Evolutionary conservation across 2,113 vertebrate genomes (phyloP).

Genomic region (Trematomus loennbergii): DNA sequence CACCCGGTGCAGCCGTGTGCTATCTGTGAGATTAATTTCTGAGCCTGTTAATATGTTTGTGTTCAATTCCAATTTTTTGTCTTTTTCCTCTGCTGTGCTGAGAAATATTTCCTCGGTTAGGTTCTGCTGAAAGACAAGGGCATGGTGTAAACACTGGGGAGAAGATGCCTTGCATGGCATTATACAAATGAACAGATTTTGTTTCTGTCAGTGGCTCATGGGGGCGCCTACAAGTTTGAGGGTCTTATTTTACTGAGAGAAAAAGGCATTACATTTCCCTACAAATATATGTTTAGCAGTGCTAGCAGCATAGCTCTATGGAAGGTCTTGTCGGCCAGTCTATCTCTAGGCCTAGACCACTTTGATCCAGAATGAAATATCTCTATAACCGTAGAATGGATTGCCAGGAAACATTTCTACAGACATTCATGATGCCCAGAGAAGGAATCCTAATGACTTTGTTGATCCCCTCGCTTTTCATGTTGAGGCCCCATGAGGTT

Average conservation of each 20-base stretch:
- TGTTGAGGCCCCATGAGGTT: neutral
- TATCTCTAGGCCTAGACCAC: no score
- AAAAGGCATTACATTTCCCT: conserved; percentile 1
- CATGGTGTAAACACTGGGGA: conserved; percentile 47
- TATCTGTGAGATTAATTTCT: conserved; percentile 70
- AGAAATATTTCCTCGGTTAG: conserved; percentile 41
- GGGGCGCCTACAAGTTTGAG: neutral
- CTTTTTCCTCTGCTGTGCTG: conserved; percentile 21
- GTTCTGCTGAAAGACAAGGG: conserved; percentile 48
- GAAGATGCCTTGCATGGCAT: conserved; percentile 32
- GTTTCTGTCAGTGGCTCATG: conserved; percentile 19
- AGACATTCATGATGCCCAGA: conserved; percentile 9
- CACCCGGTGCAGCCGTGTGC: conserved; percentile 29
- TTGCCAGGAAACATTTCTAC: conserved; percentile 1
- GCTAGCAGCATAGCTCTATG: neutral
- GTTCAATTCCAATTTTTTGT: conserved; percentile 44
- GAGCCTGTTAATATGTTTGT: conserved; percentile 59
- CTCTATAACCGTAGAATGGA: neutral
- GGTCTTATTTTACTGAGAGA: conserved; percentile 38
- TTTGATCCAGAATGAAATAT: neutral
- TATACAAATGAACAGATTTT: conserved; percentile 51
- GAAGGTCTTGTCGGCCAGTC: neutral
- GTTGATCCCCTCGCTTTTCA: neutral
- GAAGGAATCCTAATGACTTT: neutral
- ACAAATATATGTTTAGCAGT: conserved; percentile 2